phyloP scores from a whole-genome alignment of 2,113 vertebrate genomes.

The Elgaria multicarinata region DNA sequence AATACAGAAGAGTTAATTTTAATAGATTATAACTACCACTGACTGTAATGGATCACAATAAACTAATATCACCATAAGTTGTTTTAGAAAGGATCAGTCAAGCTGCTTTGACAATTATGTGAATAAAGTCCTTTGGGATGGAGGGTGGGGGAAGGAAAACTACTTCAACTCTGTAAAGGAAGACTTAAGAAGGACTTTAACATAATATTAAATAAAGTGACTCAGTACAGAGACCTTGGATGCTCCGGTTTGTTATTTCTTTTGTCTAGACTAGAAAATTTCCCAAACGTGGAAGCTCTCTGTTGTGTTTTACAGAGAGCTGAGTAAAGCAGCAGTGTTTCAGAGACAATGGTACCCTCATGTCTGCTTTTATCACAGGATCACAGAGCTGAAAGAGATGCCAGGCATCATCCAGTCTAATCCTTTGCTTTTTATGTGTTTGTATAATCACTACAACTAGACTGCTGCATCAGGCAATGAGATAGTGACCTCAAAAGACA shows the following conservation, averaged over 20 bases:
- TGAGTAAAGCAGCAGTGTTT: neutral
- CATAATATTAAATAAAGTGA: neutral
- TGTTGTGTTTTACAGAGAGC: neutral
- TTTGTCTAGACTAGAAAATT: neutral
- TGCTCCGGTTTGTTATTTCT: neutral
- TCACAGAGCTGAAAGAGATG: neutral
- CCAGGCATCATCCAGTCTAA: neutral
- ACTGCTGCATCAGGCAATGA: neutral
- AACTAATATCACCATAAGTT: neutral
- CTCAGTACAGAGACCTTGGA: accelerated
- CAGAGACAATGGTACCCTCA: neutral
- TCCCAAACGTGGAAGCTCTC: slow-evolving; percentile 10
- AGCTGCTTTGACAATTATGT: neutral
- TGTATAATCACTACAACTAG: neutral
- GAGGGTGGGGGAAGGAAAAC: neutral
- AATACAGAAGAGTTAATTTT: neutral
- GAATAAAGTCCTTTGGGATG: neutral
- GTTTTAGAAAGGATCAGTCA: neutral
- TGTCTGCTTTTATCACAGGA: neutral
- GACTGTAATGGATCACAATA: neutral
- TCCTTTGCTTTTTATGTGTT: neutral
- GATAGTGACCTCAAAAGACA: neutral
- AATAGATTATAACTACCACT: neutral
- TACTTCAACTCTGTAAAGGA: neutral
- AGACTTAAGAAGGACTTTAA: neutral